A percentile compares a stretch with the other conserved stretches of the same genome.
Conservation (phyloP, 2,113 vertebrate species). For the Pycnonotus jocosus region DNA sequence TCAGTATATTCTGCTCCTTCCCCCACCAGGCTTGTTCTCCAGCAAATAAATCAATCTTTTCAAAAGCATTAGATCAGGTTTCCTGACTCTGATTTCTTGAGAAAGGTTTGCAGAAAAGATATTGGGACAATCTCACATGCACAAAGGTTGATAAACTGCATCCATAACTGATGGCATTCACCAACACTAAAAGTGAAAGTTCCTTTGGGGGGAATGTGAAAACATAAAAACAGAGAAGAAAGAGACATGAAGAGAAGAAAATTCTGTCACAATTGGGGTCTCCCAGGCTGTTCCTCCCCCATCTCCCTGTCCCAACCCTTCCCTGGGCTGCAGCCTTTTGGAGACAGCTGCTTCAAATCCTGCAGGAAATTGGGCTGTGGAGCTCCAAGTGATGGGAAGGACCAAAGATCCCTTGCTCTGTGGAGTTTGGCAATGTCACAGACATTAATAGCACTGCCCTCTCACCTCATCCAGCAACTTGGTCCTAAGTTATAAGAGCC, state of each 20-base stretch:
- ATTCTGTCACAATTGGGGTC: not conserved
- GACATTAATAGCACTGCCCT: accelerated
- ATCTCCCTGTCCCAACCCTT: not conserved
- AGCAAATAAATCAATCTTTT: not conserved
- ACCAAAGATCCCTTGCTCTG: accelerated
- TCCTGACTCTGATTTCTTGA: not conserved
- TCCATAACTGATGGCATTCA: not conserved
- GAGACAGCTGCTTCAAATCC: not conserved
- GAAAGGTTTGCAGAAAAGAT: not conserved
- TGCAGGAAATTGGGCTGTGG: not conserved
- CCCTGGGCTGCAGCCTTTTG: not conserved
- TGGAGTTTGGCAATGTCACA: accelerated
- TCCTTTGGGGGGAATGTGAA: not conserved
- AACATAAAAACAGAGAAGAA: not conserved
- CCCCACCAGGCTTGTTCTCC: not conserved
- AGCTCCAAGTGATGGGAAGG: not conserved
- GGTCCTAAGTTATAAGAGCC: not conserved
- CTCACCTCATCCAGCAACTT: not conserved
- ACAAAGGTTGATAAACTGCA: not conserved
- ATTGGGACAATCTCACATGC: not conserved
- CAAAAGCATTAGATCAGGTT: not conserved
- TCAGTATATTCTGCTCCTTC: not conserved
- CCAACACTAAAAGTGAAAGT: not conserved
- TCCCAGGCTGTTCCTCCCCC: accelerated
- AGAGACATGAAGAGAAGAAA: not conserved